Percentiles rank a stretch among this genome's conserved stretches.
These are phyloP conservation scores for Herpailurus yagouaroundi DNA, from an alignment of 2,113 vertebrate genomes.

Conservation along the genomic window DNA sequence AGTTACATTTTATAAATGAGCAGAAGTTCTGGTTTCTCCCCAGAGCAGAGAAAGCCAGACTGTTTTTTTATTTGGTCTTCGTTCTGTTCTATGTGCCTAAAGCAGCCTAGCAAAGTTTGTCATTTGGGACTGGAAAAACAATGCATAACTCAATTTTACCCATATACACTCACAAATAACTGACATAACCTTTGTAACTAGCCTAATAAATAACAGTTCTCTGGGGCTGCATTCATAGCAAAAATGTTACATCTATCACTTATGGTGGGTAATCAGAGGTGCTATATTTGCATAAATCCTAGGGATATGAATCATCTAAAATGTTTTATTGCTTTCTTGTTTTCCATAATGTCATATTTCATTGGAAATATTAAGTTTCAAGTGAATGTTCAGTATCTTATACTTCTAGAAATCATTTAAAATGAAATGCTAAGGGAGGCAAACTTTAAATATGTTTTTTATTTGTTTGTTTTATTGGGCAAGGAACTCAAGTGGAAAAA, in stretches of 20 bases:
- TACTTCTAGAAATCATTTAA: not conserved
- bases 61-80: slow-evolving; percentile 26
- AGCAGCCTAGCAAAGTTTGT: slow-evolving; percentile 36
- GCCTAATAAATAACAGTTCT: slow-evolving; percentile 36
- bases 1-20: slow-evolving; percentile 2
- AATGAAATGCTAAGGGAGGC: slow-evolving; percentile 14
- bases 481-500: not conserved
- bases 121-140: slow-evolving; percentile 42
- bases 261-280: not conserved
- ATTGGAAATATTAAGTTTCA: slow-evolving; percentile 30
- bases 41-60: not conserved
- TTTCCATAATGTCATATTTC: not conserved
- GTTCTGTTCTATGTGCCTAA: not conserved
- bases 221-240: not conserved
- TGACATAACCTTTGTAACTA: not conserved
- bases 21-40: not conserved
- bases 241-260: slow-evolving; percentile 39
- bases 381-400: slow-evolving; percentile 23
- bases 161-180: slow-evolving; percentile 40
- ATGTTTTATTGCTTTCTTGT: slow-evolving; percentile 39
- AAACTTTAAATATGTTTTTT: slow-evolving; percentile 16
- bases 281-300: slow-evolving; percentile 32
- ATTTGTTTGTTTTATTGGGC: not conserved
- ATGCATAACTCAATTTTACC: not conserved
- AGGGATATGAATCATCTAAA: slow-evolving; percentile 49